Evolutionary conservation across 1,140 invertebrate species (phyloP), one percentile per base, ranked within the genome.

Genomic region (Meloidogyne exigua): DNA sequence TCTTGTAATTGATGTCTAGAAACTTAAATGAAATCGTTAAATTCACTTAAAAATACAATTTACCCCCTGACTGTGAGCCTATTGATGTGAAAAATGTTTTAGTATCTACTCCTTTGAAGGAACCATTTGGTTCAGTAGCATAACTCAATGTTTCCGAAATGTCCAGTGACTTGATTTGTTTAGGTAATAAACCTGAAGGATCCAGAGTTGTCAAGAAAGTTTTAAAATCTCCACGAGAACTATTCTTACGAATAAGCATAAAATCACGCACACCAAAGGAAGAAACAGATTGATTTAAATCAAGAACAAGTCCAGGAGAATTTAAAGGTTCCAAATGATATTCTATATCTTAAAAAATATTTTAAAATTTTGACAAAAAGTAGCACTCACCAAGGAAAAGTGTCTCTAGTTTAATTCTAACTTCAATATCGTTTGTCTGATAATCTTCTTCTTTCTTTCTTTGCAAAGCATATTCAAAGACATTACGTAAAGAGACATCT

Each of bases 231-330:
- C 66, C 66, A 21, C 66, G 66, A 21, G 66, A 68, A 68, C 69
- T 71, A 23, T 73, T 73, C 72, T 39, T 21, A 11, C 72, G 72
- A 64, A 73, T 21, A 21, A 73, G 57, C 23, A 73, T 36, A 65
- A 73, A 73, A 15, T 73, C 49, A 7, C 3, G 4, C 2, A 49
- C 65, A 25, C 72, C 72, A 64, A 23, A 25, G 28, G 72, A 73
- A 32, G 49, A 73, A 12, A 73, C 21, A 13, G 72, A 73, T 42
- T 32, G 23, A 36, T 62, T 23, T 65, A 73, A 65, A 32, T 73
- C 57, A 25, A 73, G 72, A 28, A 28, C 21, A 23, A 25, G 21
- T 12, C 72, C 72, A 13, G 72, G 72, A 18, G 11, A 39, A 23
- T 73, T 49, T 23, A 39, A 32, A 21, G 72, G 28, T 62, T 73